Evolutionary conservation across 2,888 invertebrate genomes (phyloP).

Genomic region (Drosophila nr. medialis): DNA sequence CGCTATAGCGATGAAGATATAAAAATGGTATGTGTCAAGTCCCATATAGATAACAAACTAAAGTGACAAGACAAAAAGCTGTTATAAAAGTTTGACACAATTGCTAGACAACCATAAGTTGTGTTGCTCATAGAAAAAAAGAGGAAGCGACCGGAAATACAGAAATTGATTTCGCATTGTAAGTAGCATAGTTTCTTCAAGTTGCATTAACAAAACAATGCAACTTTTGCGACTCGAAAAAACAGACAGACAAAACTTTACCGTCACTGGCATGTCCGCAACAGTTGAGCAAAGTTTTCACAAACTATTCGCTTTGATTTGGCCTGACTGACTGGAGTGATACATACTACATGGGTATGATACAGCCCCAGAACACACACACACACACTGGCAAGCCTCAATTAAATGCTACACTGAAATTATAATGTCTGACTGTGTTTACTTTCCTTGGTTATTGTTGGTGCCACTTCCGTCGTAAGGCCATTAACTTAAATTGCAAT

Average conservation of each 20-base stretch:
- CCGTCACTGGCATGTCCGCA: conserved; percentile 74
- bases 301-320: conserved; percentile 52
- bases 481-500: conserved; percentile 68
- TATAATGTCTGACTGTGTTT: conserved; percentile 45
- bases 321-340: neutral
- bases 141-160: conserved; percentile 56
- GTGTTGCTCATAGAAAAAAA: conserved; percentile 19
- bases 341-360: neutral
- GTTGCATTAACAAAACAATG: conserved; percentile 53
- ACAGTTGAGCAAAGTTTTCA: conserved; percentile 67
- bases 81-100: conserved; percentile 66
- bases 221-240: conserved; percentile 51
- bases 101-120: conserved; percentile 51
- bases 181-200: conserved; percentile 64
- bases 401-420: conserved; percentile 70
- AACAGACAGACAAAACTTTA: conserved; percentile 47
- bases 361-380: neutral
- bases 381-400: conserved; percentile 45
- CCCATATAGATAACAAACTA: conserved; percentile 20
- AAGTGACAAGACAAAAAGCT: conserved; percentile 38
- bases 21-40: conserved; percentile 1
- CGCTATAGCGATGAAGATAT: neutral
- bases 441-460: conserved; percentile 36
- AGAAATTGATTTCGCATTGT: conserved; percentile 75
- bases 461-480: conserved; percentile 67